A percentile compares a stretch with the other conserved stretches of the same genome.
phyloP scores from a whole-genome alignment of 2,797 vertebrate species.

The Naso thynnoides region DNA sequence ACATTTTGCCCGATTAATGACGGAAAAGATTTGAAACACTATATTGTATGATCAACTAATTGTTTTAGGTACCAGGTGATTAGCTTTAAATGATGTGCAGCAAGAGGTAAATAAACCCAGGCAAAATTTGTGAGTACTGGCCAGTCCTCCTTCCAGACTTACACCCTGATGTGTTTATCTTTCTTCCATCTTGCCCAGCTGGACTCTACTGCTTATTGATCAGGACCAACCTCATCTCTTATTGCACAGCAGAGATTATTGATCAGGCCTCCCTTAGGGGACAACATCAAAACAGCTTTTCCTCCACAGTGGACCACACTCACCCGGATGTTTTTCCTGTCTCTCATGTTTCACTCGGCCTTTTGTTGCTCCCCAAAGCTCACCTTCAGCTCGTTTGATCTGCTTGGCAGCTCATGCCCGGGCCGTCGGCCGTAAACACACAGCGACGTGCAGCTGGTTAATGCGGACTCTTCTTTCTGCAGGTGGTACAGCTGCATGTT shows the following conservation, averaged over 20 bases:
- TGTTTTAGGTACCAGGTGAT: not conserved
- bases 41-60: not conserved
- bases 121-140: conserved; percentile 17
- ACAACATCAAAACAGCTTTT: conserved; percentile 68
- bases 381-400: conserved; percentile 59
- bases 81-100: not conserved
- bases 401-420: conserved; percentile 20
- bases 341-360: conserved; percentile 43
- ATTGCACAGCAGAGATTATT: conserved; percentile 68
- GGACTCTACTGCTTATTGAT: conserved; percentile 60
- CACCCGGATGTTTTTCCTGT: conserved; percentile 41
- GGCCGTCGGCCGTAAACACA: not conserved
- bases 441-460: conserved; percentile 28
- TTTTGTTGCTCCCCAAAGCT: conserved; percentile 44
- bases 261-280: conserved; percentile 65
- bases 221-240: conserved; percentile 51
- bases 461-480: conserved; percentile 69
- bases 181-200: conserved; percentile 23
- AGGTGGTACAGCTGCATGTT: conserved; percentile 99
- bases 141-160: conserved; percentile 2
- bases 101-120: not conserved
- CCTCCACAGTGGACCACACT: conserved; percentile 11
- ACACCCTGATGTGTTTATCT: conserved; percentile 47
- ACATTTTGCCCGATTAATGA: not conserved
- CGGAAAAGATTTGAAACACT: not conserved